phyloP scores from a whole-genome alignment of 2,888 invertebrate genomes.

The Torymus aiolomorphi region DNA sequence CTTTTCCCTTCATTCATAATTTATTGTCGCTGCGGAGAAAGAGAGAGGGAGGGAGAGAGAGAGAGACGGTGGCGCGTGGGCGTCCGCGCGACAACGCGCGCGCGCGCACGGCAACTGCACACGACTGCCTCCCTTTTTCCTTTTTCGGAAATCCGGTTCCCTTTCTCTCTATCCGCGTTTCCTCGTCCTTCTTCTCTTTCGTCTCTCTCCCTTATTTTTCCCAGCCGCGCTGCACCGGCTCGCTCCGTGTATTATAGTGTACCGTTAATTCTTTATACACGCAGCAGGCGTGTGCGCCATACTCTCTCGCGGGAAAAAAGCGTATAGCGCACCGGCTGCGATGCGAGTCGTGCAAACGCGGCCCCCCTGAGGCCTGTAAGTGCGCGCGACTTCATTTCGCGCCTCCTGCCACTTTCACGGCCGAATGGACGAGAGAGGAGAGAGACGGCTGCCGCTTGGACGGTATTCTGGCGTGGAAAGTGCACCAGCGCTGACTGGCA shows the following conservation, averaged over 20 bases:
- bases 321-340: too few species aligned
- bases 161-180: conserved; percentile 28
- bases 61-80: conserved; percentile 9
- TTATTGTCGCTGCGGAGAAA: conserved; percentile 29
- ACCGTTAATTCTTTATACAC: conserved; percentile 36
- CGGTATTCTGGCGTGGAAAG: too few species aligned
- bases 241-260: neutral
- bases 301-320: too few species aligned
- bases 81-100: neutral
- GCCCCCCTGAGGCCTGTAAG: too few species aligned
- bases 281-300: too few species aligned
- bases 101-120: conserved; percentile 13
- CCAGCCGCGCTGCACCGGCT: neutral
- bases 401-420: too few species aligned
- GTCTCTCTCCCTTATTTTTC: neutral
- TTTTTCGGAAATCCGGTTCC: conserved; percentile 72
- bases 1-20: conserved; percentile 44
- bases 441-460: too few species aligned
- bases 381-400: too few species aligned
- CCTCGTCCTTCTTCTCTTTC: neutral
- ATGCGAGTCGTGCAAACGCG: too few species aligned
- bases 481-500: too few species aligned
- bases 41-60: neutral
- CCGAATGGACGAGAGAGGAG: too few species aligned
- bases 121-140: conserved; percentile 63